Conservation (phyloP, 2,888 invertebrate species). For the Drosophila gaucha region DNA sequence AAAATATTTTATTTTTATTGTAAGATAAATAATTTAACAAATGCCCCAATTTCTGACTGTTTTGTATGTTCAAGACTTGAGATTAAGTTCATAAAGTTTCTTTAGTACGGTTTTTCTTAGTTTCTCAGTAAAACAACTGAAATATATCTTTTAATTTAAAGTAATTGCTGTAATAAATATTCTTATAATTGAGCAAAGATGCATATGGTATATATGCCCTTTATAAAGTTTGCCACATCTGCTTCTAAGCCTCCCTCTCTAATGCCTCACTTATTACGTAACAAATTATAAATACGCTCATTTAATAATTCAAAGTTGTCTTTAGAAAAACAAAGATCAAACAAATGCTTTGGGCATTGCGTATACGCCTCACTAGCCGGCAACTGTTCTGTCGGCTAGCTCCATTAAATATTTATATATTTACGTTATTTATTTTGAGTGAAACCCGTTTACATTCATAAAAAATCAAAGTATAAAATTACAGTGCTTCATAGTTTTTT, state of each 20-base stretch:
- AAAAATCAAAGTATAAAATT: constrained; percentile 63
- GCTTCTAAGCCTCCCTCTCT: not conserved
- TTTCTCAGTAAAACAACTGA: too few relatives aligned
- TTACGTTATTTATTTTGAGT: constrained; percentile 30
- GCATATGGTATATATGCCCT: not conserved
- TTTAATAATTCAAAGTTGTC: not conserved
- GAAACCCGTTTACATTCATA: constrained; percentile 55
- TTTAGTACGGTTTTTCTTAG: too few relatives aligned
- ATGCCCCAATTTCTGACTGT: too few relatives aligned
- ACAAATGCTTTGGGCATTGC: constrained; percentile 28
- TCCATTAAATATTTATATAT: constrained; percentile 57
- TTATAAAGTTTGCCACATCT: too few relatives aligned
- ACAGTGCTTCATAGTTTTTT: constrained; percentile 32
- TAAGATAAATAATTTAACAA: too few relatives aligned
- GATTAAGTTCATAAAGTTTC: too few relatives aligned
- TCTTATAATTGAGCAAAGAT: not conserved
- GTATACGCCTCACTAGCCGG: constrained; percentile 37
- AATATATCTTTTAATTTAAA: not conserved
- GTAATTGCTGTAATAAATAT: not conserved
- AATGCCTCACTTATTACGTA: not conserved
- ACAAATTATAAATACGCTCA: not conserved
- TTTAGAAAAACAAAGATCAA: constrained; percentile 26
- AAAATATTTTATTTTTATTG: too few relatives aligned
- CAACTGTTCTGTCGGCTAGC: constrained; percentile 8
- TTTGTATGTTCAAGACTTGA: too few relatives aligned